Conservation (phyloP, 2,888 invertebrate species). For the Macrophya annulata region DNA sequence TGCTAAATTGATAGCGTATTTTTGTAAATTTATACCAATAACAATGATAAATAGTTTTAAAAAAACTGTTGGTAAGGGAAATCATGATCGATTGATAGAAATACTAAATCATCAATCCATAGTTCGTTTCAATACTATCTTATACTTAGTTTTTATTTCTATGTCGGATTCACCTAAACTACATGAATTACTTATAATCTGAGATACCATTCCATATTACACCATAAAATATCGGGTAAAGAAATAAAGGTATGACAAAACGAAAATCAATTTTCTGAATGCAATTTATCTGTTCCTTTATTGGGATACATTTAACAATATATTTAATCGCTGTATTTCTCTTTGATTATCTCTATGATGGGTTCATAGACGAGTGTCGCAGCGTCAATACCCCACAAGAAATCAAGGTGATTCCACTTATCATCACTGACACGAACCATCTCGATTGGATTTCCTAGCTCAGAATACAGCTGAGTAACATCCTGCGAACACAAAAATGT, state of each 20-base stretch:
- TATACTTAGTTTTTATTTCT: too few relatives aligned
- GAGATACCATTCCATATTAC: neutral
- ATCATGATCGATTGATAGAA: too few relatives aligned
- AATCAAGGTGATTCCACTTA: constrained; percentile 86
- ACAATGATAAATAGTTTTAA: too few relatives aligned
- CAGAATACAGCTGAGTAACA: constrained; percentile 80
- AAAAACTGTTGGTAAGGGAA: too few relatives aligned
- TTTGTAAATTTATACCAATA: too few relatives aligned
- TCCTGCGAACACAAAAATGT: constrained; percentile 74
- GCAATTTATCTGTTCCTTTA: neutral
- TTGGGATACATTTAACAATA: neutral
- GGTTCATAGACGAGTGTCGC: constrained; percentile 80
- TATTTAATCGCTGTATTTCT: constrained; percentile 1
- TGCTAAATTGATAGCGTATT: neutral
- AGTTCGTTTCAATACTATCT: too few relatives aligned
- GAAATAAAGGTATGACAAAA: neutral
- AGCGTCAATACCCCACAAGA: constrained; percentile 83
- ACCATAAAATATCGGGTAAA: neutral
- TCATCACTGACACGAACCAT: constrained; percentile 80
- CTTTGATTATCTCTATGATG: neutral
- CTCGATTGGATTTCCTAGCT: constrained; percentile 81
- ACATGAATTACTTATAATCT: neutral
- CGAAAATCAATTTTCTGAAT: neutral
- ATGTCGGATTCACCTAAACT: neutral
- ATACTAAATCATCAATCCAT: too few relatives aligned